These are phyloP conservation scores for Halcyon badia DNA, from an alignment of 2,797 vertebrate genomes.

Conservation along the genomic window DNA sequence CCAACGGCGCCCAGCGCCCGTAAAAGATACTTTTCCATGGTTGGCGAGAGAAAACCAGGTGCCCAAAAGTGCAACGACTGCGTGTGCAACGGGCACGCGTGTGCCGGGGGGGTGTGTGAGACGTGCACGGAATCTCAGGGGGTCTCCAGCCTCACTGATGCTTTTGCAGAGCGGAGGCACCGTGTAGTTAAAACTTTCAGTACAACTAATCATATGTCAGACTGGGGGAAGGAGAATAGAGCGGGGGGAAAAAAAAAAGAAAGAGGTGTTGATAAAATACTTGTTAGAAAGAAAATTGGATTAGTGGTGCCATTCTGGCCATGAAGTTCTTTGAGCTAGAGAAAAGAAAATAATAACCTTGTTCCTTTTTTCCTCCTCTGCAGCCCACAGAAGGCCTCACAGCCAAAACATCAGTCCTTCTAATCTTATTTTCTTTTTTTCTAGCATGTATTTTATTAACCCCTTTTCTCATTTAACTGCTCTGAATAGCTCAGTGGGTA, in stretches of 20 bases:
- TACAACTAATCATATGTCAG: not conserved
- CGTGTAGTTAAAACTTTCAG: not conserved
- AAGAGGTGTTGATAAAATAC: constrained; percentile 72
- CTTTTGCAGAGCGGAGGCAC: not conserved
- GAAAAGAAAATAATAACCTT: constrained; percentile 77
- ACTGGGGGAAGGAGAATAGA: constrained; percentile 31
- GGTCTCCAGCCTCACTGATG: rapidly evolving
- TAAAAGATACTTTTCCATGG: not conserved
- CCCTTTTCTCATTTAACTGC: constrained; percentile 82
- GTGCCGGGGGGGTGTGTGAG: not conserved
- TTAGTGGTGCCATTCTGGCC: constrained; percentile 77
- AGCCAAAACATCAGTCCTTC: constrained; percentile 74
- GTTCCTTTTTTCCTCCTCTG: constrained; percentile 48
- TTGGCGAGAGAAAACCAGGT: not conserved
- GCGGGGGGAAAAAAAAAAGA: not conserved
- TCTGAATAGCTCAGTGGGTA: constrained; percentile 84
- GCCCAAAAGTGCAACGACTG: not conserved
- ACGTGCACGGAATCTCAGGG: rapidly evolving
- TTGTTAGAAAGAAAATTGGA: constrained; percentile 77
- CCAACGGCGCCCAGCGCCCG: not conserved
- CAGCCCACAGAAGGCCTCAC: constrained; percentile 71
- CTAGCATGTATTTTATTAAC: constrained; percentile 81
- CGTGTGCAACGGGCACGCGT: not conserved
- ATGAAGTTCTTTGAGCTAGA: constrained; percentile 67
- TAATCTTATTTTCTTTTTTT: constrained; percentile 82